These are phyloP conservation scores for Drosophila takahashii DNA, from an alignment of 1,140 invertebrate genomes.

Conservation along the genomic window DNA sequence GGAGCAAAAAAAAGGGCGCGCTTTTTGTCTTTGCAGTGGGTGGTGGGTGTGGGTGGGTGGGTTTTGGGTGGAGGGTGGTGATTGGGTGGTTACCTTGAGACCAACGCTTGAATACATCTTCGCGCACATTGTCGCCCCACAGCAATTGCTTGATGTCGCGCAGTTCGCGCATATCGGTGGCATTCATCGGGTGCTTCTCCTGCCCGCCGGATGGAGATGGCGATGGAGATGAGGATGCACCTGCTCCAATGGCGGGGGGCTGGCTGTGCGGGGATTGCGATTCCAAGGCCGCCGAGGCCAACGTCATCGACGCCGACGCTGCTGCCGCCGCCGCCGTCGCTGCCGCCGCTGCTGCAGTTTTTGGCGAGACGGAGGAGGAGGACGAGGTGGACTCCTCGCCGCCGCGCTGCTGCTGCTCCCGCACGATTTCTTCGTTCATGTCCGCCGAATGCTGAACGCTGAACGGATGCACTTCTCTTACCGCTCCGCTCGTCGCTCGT, in stretches of 20 bases:
- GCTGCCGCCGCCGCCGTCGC: too few species aligned
- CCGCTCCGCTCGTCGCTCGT: conserved; percentile 4
- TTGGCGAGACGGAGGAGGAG: conserved; percentile 54
- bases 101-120: conserved; percentile 95
- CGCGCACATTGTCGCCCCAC: conserved; percentile 93
- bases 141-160: conserved; percentile 90
- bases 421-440: conserved; percentile 65
- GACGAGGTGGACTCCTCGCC: conserved; percentile 56
- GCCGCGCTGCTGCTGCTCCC: conserved; percentile 58
- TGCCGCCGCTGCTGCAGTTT: conserved; percentile 59
- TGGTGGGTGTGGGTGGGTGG: conserved; percentile 8
- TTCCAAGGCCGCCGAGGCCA: conserved; percentile 71
- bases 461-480: conserved; percentile 3
- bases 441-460: conserved; percentile 4
- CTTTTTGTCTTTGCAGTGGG: conserved; percentile 26
- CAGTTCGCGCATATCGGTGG: conserved; percentile 85
- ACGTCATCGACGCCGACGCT: conserved; percentile 60
- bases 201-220: conserved; percentile 6
- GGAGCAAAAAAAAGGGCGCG: conserved; percentile 51
- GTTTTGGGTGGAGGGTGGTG: not conserved
- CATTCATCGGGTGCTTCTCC: conserved; percentile 29
- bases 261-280: conserved; percentile 37
- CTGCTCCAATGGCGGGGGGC: conserved; percentile 30
- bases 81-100: conserved; percentile 89
- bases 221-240: not conserved